Base-by-base conservation (phyloP, 2,797 vertebrate genomes). In the Oryzias sinensis region DNA sequence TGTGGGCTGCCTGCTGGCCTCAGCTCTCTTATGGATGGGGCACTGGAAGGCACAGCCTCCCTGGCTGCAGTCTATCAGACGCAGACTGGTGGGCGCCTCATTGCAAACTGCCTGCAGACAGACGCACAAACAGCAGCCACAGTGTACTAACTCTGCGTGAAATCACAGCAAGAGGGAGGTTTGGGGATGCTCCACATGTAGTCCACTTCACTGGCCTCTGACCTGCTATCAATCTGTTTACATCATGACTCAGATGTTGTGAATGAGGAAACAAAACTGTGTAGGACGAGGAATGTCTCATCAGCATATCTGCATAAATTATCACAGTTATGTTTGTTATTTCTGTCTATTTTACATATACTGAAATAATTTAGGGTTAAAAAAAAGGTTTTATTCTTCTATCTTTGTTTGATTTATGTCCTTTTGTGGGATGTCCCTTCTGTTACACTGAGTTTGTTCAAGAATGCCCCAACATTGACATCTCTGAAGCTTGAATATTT, bases 81-180 rank as follows among this genome's bases (percentile, higher is more conserved):
- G 89, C 88, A 91, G 89, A 91, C 88, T 87, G 79, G 90, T 90
- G 87, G 90, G 87, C 83, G 87, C 85, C 77, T 78, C 76, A 59
- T 69, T 68, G 74, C 75, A 69, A 74, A 84, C 68, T 70, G 84
- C 80, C 85, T 77, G 74, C 81, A 82, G 84, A 82, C 83, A 83
- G 51, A 80, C 53, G 71, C 65, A 68, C 61, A 74, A 74, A 55
- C 57, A 63, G 52, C 9, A 4, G 59, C 60, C 41, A 16, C 59
- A 56, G 60, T 62, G 64, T 57, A 79, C 74, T 71, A 68, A 75
- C 49, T 49, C 64, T 50, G 64, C 68, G 59, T 73, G 64, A 72
- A 76, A 72, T 46, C 73, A 60, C 61, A 64, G 69, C 53, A 37
- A 67, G 68, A 74, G 53, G 14, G 60, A 67, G 68, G 67, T 64